Evolutionary conservation across 2,113 vertebrate species (phyloP), one percentile per base, ranked within the genome.

Genomic region (Caranx melampygus): DNA sequence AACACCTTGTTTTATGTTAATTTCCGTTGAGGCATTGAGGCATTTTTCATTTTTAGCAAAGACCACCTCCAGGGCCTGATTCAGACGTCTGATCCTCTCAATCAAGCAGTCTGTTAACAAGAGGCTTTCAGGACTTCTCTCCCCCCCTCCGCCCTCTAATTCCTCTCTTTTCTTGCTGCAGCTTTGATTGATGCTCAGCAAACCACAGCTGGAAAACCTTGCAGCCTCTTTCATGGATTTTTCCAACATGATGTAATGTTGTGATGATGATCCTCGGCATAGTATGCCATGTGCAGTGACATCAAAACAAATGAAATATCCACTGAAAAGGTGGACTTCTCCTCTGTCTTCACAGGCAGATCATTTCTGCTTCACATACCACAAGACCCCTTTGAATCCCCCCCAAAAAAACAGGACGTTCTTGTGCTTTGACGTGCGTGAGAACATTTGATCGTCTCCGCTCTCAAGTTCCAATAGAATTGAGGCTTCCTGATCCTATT

Each of bases 171-270:
- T 77, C 82, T 82, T 52, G 14, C 73, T 51, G 57, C 9, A 68
- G 79, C 80, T 89, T 55, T 85, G 88, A 90, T 88, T 83, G 89
- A 93, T 89, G 81, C 85, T 62, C 21, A 64, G 69, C 68, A 85
- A 86, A 84, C 64, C 79, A 58, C 78, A 70, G 68, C 72, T 78
- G 57, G 65, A 78, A 80, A 78, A 83, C 72, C 70, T 82, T n/a
- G 44, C 78, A 49, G 82, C 72, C 62, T 55, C 63, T 65, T 79
- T 54, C 20, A 20, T 80, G 79, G 81, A 89, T 88, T 89, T 81
- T 86, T 90, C 59, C 70, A 59, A 45, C 61, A 80, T 91, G 89
- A 91, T 79, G 89, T 91, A 45, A 92, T 93, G 90, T 82, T 84
- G 84, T 57, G 63, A 79, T 62, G 63, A 79, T 60, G 75, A 80